Evolutionary conservation across 1,140 invertebrate genomes (phyloP).

Genomic region (Zaprionus taronus): DNA sequence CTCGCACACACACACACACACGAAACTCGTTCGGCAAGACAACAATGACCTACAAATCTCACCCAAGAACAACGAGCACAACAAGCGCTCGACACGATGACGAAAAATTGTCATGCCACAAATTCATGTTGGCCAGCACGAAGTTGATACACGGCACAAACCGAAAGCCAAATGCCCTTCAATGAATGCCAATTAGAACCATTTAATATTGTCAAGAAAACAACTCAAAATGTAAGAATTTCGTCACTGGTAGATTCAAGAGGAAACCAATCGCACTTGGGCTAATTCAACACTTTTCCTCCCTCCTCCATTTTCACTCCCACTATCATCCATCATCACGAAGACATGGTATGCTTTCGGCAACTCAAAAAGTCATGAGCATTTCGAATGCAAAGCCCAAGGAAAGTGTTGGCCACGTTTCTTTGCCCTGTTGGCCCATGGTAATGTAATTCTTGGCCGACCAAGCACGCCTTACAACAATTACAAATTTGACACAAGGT

Average conservation of each 20-base stretch:
- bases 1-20: slow-evolving; percentile 7
- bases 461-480: slow-evolving; percentile 50
- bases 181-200: background rate
- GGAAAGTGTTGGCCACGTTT: slow-evolving; percentile 70
- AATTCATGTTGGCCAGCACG: slow-evolving; percentile 60
- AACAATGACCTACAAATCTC: slow-evolving; percentile 72
- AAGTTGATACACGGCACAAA: slow-evolving; percentile 8
- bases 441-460: slow-evolving; percentile 40
- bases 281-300: too few relatives aligned
- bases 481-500: slow-evolving; percentile 77
- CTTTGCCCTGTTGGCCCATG: slow-evolving; percentile 37
- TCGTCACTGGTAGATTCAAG: too few relatives aligned
- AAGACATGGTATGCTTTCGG: slow-evolving; percentile 21
- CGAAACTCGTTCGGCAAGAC: slow-evolving; percentile 68
- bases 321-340: slow-evolving; percentile 9
- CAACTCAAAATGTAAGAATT: too few relatives aligned
- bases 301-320: too few relatives aligned
- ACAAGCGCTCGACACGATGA: slow-evolving; percentile 33
- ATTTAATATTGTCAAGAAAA: too few relatives aligned
- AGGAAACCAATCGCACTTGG: too few relatives aligned
- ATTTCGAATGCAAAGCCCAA: slow-evolving; percentile 61
- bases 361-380: slow-evolving; percentile 64
- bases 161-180: slow-evolving; percentile 48
- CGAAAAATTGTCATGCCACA: slow-evolving; percentile 68
- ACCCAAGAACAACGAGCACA: slow-evolving; percentile 48